A percentile compares a stretch with the other conserved stretches of the same genome.
Conservation (phyloP, 2,888 invertebrate species). For the Macaria liturata region DNA sequence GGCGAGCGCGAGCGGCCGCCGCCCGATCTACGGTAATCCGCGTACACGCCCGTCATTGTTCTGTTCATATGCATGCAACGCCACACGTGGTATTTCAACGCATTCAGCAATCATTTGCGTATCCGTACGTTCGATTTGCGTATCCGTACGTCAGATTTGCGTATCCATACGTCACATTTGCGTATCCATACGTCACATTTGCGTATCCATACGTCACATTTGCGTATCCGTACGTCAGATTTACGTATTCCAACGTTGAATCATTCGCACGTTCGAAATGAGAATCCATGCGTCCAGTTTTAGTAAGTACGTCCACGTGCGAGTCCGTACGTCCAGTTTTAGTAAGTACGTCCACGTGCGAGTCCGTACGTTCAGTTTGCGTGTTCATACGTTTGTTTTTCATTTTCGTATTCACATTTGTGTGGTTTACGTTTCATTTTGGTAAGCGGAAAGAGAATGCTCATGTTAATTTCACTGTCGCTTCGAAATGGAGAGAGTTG, state of each 20-base stretch:
- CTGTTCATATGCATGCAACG: slow-evolving; percentile 44
- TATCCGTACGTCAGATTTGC: background rate
- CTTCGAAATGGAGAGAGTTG: slow-evolving; percentile 12
- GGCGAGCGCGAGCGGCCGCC: slow-evolving; percentile 84
- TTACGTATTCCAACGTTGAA: too few relatives aligned
- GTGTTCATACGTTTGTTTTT: slow-evolving; percentile 11
- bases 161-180: background rate
- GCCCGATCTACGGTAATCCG: slow-evolving; percentile 79
- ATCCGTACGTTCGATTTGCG: slow-evolving; percentile 6
- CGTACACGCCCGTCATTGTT: slow-evolving; percentile 82
- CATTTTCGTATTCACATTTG: slow-evolving; percentile 32
- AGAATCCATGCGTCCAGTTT: too few relatives aligned
- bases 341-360: background rate
- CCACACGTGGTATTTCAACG: slow-evolving; percentile 40
- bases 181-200: background rate
- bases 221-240: background rate
- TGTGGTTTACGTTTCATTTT: slow-evolving; percentile 22
- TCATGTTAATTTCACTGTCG: slow-evolving; percentile 21
- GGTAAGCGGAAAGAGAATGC: slow-evolving; percentile 26
- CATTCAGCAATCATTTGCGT: slow-evolving; percentile 8
- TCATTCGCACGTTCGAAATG: too few relatives aligned
- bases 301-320: background rate
- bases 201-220: slow-evolving; percentile 1
- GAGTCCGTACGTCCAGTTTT: background rate
- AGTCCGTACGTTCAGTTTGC: slow-evolving; percentile 4